These are phyloP conservation scores for Cephus spinipes DNA, from an alignment of 2,888 invertebrate species.

Conservation along the genomic window DNA sequence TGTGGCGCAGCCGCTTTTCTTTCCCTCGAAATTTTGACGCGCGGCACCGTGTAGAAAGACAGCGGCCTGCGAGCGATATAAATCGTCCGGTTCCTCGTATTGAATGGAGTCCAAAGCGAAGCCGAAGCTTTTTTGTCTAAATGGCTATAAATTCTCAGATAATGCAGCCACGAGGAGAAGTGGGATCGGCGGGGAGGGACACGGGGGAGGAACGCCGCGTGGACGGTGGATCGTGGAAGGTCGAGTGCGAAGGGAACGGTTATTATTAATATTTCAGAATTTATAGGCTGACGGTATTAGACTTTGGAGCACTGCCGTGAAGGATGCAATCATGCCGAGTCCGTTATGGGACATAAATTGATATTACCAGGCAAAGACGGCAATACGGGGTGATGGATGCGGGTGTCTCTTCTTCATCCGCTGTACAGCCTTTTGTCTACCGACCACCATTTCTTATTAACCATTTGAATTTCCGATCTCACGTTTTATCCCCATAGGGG, in stretches of 20 bases:
- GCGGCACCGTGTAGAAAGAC: not conserved
- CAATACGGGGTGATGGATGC: conserved; percentile 11
- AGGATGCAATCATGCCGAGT: conserved; percentile 34
- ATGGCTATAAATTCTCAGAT: conserved; percentile 55
- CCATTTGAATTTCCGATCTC: conserved; percentile 21
- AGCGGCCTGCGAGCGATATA: conserved; percentile 23
- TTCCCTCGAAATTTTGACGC: conserved; percentile 15
- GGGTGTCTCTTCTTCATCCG: conserved; percentile 6
- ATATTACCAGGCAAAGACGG: conserved; percentile 27
- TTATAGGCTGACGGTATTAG: conserved; percentile 38
- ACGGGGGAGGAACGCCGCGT: conserved; percentile 22
- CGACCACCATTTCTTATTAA: conserved; percentile 6
- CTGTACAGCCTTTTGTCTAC: not conserved
- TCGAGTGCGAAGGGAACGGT: conserved; percentile 33
- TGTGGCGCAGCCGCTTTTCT: conserved; percentile 1
- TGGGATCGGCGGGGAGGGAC: conserved; percentile 26
- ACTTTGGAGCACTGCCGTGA: conserved; percentile 27
- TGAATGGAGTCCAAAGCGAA: conserved; percentile 43
- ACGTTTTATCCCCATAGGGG: conserved; percentile 23
- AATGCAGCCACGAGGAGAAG: conserved; percentile 30
- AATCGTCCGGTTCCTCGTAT: conserved; percentile 36
- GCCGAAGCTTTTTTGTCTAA: conserved; percentile 44
- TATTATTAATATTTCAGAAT: conserved; percentile 51
- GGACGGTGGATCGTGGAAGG: conserved; percentile 21
- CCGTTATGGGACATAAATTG: conserved; percentile 42